Base-by-base conservation (phyloP, 2,113 vertebrate genomes). In the Hemichromis elongatus region DNA sequence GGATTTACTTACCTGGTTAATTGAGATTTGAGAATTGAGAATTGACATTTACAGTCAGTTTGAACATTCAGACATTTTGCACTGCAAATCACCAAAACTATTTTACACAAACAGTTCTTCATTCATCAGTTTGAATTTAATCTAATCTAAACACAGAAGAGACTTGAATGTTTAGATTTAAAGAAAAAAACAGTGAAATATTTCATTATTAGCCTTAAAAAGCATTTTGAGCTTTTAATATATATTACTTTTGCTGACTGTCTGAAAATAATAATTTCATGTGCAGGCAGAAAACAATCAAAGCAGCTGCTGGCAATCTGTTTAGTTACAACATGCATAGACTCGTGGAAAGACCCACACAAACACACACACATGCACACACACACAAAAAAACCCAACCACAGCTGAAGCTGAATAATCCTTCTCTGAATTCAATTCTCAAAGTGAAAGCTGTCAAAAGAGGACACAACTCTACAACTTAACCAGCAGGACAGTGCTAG, bases 201-300 rank as follows among this genome's bases (percentile, higher is more conserved):
- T 78, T 88, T 88, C 53, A 52, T 55, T 81, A 88, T 77, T 83
- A 45, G 30, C 61, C 84, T 79, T 85, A 90, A 88, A 86, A 85
- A 79, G 78, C 79, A 79, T 90, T 91, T 88, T 87, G 87, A 66
- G 28, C 88, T 85, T 87, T 92, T 89, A 55, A 61, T 89, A 94
- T 88, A 93, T 92, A 86, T 89, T 61, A 88, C 89, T 73, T 90
- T 94, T 92, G 63, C 86, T 90, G 90, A 92, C 88, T 88, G 87
- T 53, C 85, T 89, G 80, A 84, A 93, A 94, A 92, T 93, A 84
- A 84, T 93, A 93, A 88, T 94, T 92, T 93, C 93, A 93, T 90
- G 88, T 93, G 73, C 90, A 94, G 87, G 75, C 92, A 90, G 88
- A 93, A 94, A 94, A 92, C 90, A 94, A 90, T 83, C 85, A 84